Percentiles rank a stretch among this genome's conserved stretches.
These are phyloP conservation scores for Stomatorhinus walkeri DNA, from an alignment of 2,797 vertebrate species.

Conservation along the genomic window DNA sequence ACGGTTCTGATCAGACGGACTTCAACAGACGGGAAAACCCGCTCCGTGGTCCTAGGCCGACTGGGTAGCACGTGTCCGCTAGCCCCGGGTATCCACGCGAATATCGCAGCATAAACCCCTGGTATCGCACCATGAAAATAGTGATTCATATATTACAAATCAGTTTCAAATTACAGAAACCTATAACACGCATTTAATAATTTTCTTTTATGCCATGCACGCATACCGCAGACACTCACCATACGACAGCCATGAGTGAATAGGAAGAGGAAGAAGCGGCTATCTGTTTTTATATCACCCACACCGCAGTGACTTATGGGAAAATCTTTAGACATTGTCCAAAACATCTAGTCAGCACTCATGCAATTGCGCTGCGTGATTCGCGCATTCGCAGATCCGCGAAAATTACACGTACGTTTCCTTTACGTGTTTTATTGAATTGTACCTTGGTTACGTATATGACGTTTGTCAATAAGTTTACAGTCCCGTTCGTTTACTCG, in stretches of 20 bases:
- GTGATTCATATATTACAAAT: background rate
- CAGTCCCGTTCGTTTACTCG: background rate
- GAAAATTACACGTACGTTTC: background rate
- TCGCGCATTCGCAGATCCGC: background rate
- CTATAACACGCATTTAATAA: background rate
- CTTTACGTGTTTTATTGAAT: background rate
- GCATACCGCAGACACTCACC: fast-evolving
- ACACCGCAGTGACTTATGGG: slow-evolving; percentile 40
- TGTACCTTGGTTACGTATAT: background rate
- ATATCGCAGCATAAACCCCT: background rate
- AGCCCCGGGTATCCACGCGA: background rate
- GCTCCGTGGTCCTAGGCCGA: background rate
- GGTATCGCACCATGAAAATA: background rate
- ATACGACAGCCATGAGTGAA: background rate
- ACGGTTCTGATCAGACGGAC: background rate
- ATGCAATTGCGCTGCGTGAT: no score
- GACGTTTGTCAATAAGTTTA: background rate
- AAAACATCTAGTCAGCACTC: background rate
- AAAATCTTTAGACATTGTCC: background rate
- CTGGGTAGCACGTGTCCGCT: background rate
- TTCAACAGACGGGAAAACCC: background rate
- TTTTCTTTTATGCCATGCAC: background rate
- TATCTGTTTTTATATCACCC: slow-evolving; percentile 16
- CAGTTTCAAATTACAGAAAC: background rate
- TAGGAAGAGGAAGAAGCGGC: background rate